Base-by-base conservation (phyloP, 2,113 vertebrate genomes). In the Sterrhoptilus dennistouni region DNA sequence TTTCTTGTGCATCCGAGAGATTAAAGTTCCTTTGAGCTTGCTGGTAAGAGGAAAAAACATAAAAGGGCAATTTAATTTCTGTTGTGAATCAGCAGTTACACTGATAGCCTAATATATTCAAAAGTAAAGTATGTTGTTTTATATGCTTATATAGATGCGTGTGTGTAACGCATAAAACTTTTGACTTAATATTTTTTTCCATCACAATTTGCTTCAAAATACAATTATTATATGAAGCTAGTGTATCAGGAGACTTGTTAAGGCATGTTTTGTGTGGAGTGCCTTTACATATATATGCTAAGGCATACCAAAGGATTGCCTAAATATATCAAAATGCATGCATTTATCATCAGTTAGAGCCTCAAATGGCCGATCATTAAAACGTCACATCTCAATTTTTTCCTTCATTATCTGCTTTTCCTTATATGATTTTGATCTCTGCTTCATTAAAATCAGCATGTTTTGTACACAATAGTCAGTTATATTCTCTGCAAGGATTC, bases 401-500 rank as follows among this genome's bases (percentile, higher is more conserved):
- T 27, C 23, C 33, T 84, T 53, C 14, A 23, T 56, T 74, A 33
- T 71, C n/a, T 76, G 20, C 20, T 11, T 70, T 22, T 36, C 11
- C 29, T 21, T 66, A 42, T 33, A 18, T 9, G 4, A 76, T 45
- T 80, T 25, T 50, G 14, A 54, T 45, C 11, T 79, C 42, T 88
- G 31, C 17, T 54, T 64, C 3, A 0, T 56, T 63, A 64, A 79
- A 42, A 20, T 36, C 47, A 59, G 5, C 0, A 1, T 64, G 22
- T n/a, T 88, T 89, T 70, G 42, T 57, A 83, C 49, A 76, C 8
- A 83, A 57, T 25, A 44, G 6, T 44, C 42, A 78, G 8, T 56
- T 80, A 53, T 33, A 28, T 61, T 81, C 29, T 24, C 59, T 70
- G 18, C 54, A 84, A 77, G 12, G 14, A 49, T 65, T 89, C 25